These are phyloP conservation scores for Dipodomys stephensi DNA, from an alignment of 2,113 vertebrate species.

Conservation along the genomic window DNA sequence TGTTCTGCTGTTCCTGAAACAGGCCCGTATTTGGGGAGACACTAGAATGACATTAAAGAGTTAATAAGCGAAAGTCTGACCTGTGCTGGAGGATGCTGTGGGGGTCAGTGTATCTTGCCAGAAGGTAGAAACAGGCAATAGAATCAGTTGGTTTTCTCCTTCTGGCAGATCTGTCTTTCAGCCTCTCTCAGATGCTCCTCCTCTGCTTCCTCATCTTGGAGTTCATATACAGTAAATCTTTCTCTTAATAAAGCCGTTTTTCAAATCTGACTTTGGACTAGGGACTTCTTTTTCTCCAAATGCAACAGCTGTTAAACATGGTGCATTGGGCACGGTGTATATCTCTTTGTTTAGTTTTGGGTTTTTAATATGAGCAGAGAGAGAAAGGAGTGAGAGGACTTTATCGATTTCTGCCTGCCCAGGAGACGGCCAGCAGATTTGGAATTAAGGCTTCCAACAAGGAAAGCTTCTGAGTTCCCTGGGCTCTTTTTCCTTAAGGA, in stretches of 20 bases:
- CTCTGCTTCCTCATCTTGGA: conserved; percentile 49
- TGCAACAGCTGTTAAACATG: conserved; percentile 77
- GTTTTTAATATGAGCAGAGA: conserved; percentile 65
- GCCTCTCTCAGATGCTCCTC: conserved; percentile 12
- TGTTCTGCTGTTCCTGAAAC: background rate
- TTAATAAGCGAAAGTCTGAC: background rate
- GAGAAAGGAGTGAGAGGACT: conserved; percentile 27
- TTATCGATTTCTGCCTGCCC: background rate
- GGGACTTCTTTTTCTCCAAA: conserved; percentile 75
- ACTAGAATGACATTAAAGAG: background rate
- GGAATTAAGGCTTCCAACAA: conserved; percentile 17
- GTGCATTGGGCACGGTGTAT: conserved; percentile 60
- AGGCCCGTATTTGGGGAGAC: background rate
- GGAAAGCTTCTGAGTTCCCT: background rate
- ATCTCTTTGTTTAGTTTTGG: conserved; percentile 76
- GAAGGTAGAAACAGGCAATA: conserved; percentile 47
- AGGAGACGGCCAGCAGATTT: background rate
- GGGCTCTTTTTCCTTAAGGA: background rate
- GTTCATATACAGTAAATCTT: conserved; percentile 68
- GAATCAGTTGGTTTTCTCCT: conserved; percentile 35
- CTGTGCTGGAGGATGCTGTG: background rate
- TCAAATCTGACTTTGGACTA: conserved; percentile 78
- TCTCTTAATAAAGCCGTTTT: conserved; percentile 78
- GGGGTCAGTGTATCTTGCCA: conserved; percentile 44
- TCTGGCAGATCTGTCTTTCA: conserved; percentile 63